Evolutionary conservation across 2,113 vertebrate genomes (phyloP).

Genomic region (Marmota monax): DNA sequence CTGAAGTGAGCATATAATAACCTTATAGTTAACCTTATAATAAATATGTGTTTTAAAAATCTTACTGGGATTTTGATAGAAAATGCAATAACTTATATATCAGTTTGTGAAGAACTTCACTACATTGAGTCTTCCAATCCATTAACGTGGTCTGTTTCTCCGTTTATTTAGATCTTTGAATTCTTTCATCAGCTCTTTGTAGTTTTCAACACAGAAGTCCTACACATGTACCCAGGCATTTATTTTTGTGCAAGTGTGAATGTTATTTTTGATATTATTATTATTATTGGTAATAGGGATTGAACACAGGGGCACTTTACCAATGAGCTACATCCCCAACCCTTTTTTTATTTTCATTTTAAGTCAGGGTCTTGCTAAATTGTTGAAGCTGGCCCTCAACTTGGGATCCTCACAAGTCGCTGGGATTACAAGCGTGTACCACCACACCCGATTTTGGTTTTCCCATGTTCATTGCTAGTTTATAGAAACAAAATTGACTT

Average conservation of each 20-base stretch:
- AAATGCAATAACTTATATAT: background rate
- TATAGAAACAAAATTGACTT: background rate
- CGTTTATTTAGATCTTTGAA: background rate
- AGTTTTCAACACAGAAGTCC: background rate
- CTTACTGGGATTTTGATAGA: background rate
- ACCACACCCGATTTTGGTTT: background rate
- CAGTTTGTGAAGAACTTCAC: background rate
- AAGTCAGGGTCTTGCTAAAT: too few relatives aligned
- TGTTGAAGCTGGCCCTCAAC: too few relatives aligned
- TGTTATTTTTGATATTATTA: background rate
- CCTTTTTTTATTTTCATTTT: too few relatives aligned
- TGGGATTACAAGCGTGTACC: too few relatives aligned
- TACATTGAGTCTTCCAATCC: background rate
- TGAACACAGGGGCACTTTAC: too few relatives aligned
- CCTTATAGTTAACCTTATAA: background rate
- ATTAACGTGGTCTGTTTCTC: background rate
- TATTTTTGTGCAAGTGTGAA: background rate
- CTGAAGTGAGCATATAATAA: background rate
- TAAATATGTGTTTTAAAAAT: background rate
- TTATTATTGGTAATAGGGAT: too few relatives aligned
- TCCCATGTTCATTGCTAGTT: background rate
- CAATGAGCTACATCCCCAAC: too few relatives aligned
- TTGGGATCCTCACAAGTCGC: too few relatives aligned
- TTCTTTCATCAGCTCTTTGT: background rate
- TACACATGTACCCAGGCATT: background rate